Conservation (phyloP, 2,888 invertebrate species). For the Mythimna impura region DNA sequence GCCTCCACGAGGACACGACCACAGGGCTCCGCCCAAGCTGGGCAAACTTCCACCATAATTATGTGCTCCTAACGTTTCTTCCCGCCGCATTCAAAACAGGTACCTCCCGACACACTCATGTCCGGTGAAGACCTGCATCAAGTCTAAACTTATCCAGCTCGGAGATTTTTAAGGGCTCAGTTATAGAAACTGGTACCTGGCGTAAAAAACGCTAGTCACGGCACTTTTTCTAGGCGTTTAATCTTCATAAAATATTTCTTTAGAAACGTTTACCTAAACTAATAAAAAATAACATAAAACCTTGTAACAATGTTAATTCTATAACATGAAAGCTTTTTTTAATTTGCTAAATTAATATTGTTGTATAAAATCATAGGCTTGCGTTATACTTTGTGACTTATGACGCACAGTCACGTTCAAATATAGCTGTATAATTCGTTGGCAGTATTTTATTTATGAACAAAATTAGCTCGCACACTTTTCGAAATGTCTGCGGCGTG, state of each 20-base stretch:
- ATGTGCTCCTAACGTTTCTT: no score
- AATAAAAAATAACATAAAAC: conserved; percentile 45
- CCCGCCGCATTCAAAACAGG: no score
- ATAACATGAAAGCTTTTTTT: conserved; percentile 51
- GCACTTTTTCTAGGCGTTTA: conserved; percentile 10
- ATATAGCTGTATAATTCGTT: conserved; percentile 30
- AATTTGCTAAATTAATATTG: conserved; percentile 60
- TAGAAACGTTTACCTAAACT: conserved; percentile 25
- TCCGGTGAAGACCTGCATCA: no score
- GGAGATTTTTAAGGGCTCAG: no score
- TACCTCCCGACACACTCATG: no score
- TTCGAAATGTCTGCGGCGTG: no score
- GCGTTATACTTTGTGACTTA: conserved; percentile 49
- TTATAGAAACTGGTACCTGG: no score
- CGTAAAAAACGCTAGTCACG: neutral
- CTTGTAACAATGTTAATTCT: conserved; percentile 57
- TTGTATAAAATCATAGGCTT: conserved; percentile 53
- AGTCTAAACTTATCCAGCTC: no score
- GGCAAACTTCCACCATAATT: no score
- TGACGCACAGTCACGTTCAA: conserved; percentile 49
- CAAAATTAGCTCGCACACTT: no score
- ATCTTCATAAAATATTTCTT: conserved; percentile 17
- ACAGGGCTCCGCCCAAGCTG: no score
- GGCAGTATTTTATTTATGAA: neutral
- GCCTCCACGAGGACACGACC: no score